These are phyloP conservation scores for Entomyzon cyanotis DNA, from an alignment of 2,113 vertebrate genomes.

Conservation along the genomic window DNA sequence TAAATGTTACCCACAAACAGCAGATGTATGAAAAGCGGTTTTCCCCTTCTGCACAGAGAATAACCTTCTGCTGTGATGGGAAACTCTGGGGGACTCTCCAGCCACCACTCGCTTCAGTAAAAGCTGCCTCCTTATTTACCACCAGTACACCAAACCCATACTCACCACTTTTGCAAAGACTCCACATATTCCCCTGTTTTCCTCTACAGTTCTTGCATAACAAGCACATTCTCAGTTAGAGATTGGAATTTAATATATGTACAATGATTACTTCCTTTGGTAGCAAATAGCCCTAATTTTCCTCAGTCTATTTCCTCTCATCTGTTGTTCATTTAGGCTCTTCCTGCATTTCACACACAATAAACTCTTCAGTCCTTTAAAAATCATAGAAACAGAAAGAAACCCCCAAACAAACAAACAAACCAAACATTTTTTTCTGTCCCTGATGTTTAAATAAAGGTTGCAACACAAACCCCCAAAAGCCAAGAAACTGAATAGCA, in stretches of 20 bases:
- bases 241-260: constrained; percentile 51
- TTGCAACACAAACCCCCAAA: not conserved
- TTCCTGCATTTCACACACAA: constrained; percentile 59
- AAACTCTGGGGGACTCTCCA: not conserved
- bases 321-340: constrained; percentile 61
- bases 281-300: constrained; percentile 68
- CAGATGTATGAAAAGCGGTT: not conserved
- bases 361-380: constrained; percentile 28
- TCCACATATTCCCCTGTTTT: not conserved
- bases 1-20: not conserved
- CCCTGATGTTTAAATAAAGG: not conserved
- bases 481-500: not conserved
- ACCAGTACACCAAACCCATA: not conserved
- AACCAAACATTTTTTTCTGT: not conserved
- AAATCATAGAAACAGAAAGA: constrained; percentile 9
- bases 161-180: not conserved
- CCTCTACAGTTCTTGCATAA: not conserved
- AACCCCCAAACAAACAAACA: constrained; percentile 37
- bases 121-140: not conserved
- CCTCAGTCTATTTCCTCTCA: constrained; percentile 61
- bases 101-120: not conserved
- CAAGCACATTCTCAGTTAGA: not conserved
- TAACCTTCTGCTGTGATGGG: fast-evolving
- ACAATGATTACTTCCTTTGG: constrained; percentile 58
- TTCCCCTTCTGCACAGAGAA: not conserved